phyloP scores from a whole-genome alignment of 2,888 invertebrate species.

The Sinopyrophorus schimmeli region DNA sequence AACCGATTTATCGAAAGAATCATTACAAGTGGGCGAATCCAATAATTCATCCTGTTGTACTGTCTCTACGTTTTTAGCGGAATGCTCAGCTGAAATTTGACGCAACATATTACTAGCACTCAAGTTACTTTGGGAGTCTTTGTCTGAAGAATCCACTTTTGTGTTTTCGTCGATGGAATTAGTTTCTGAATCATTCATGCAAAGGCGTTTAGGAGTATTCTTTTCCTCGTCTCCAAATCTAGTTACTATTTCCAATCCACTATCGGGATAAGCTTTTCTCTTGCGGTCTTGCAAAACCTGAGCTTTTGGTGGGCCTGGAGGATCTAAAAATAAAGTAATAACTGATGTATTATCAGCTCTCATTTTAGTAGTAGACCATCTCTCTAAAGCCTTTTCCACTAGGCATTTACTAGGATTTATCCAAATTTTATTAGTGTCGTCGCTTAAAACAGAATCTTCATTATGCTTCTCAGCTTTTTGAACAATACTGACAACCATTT shows the following conservation, averaged over 20 bases:
- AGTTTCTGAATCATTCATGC: neutral
- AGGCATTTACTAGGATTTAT: conserved; percentile 90
- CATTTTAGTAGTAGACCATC: conserved; percentile 82
- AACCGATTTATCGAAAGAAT: neutral
- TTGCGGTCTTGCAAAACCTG: conserved; percentile 60
- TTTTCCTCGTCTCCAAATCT: conserved; percentile 37
- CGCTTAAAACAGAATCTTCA: conserved; percentile 64
- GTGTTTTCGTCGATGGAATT: conserved; percentile 9
- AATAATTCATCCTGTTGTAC: neutral
- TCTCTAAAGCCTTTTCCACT: conserved; percentile 77
- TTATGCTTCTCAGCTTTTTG: conserved; percentile 81
- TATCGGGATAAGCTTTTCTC: conserved; percentile 41
- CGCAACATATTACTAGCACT: conserved; percentile 8
- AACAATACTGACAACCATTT: conserved; percentile 82
- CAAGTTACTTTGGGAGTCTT: neutral
- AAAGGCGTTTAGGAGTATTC: conserved; percentile 12
- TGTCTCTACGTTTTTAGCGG: conserved; percentile 4
- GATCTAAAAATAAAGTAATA: conserved; percentile 89
- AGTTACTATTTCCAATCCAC: conserved; percentile 50
- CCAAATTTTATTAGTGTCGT: conserved; percentile 60
- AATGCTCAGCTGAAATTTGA: conserved; percentile 4
- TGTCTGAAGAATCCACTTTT: conserved; percentile 2
- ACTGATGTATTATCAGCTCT: conserved; percentile 97
- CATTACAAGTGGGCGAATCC: neutral
- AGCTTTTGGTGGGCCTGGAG: conserved; percentile 77